phyloP scores from a whole-genome alignment of 2,113 vertebrate species.

The Centrocercus urophasianus region DNA sequence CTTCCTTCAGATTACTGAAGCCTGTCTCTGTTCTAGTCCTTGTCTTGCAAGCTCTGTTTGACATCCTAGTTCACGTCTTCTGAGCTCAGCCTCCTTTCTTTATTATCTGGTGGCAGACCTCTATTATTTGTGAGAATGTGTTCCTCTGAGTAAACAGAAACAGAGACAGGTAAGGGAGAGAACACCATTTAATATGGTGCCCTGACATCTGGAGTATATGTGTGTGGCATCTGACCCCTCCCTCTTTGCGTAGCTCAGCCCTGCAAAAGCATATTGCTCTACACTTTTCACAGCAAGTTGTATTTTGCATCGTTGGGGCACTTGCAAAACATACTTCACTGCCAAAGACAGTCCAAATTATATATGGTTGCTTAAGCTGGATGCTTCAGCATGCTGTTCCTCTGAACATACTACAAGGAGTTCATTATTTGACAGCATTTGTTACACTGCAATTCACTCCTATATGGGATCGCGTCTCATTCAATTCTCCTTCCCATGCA shows the following conservation, averaged over 20 bases:
- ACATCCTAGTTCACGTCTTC: accelerated
- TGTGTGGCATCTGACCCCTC: background rate
- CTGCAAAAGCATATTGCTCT: background rate
- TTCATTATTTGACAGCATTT: background rate
- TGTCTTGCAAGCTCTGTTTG: background rate
- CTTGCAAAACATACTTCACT: background rate
- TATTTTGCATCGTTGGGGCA: background rate
- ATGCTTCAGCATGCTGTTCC: background rate
- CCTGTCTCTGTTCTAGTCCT: background rate
- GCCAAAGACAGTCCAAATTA: background rate
- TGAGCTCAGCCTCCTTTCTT: background rate
- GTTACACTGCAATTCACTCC: background rate
- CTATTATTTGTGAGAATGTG: background rate
- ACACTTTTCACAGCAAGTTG: background rate
- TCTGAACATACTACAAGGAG: background rate
- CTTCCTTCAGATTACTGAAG: background rate
- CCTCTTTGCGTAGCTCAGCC: background rate
- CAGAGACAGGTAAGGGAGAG: background rate
- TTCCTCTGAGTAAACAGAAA: background rate
- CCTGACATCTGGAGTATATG: accelerated
- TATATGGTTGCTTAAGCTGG: background rate
- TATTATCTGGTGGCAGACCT: background rate
- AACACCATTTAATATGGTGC: accelerated
- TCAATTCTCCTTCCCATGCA: background rate
- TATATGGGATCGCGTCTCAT: background rate